Conservation (phyloP, 2,797 vertebrate genomes). For the Coracias cyanogaster region DNA sequence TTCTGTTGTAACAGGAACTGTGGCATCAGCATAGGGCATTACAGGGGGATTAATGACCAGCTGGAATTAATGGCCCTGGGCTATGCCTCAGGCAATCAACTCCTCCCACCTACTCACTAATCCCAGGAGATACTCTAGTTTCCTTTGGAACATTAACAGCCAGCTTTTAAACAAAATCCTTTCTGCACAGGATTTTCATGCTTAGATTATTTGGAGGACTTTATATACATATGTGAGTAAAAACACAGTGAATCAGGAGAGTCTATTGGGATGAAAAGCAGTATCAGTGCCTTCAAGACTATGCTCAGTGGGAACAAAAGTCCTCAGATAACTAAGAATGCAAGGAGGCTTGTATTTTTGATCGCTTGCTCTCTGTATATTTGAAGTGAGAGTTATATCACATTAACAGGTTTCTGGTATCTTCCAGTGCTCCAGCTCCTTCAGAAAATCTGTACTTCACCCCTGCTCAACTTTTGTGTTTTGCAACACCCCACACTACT, state of each 20-base stretch:
- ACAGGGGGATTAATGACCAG: constrained; percentile 47
- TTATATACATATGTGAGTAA: not conserved
- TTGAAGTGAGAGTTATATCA: not conserved
- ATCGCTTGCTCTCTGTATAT: not conserved
- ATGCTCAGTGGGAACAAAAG: not conserved
- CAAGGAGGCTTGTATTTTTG: not conserved
- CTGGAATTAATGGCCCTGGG: constrained; percentile 27
- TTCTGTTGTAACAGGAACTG: constrained; percentile 2
- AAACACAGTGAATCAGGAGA: not conserved
- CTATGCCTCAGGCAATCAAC: constrained; percentile 32
- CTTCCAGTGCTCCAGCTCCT: not conserved
- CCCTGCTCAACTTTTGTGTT: not conserved
- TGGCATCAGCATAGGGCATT: constrained; percentile 33
- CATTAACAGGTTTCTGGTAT: not conserved
- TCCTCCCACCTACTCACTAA: constrained; percentile 44
- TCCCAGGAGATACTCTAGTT: constrained; percentile 23
- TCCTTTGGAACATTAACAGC: not conserved
- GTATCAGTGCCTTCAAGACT: not conserved
- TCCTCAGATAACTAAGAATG: not conserved
- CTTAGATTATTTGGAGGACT: not conserved
- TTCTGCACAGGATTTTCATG: not conserved
- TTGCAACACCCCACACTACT: not conserved
- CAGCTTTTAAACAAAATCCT: not conserved
- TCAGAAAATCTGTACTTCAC: not conserved
- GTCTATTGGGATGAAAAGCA: not conserved